Conservation (phyloP, 1,140 invertebrate species). For the Nasonia vitripennis region DNA sequence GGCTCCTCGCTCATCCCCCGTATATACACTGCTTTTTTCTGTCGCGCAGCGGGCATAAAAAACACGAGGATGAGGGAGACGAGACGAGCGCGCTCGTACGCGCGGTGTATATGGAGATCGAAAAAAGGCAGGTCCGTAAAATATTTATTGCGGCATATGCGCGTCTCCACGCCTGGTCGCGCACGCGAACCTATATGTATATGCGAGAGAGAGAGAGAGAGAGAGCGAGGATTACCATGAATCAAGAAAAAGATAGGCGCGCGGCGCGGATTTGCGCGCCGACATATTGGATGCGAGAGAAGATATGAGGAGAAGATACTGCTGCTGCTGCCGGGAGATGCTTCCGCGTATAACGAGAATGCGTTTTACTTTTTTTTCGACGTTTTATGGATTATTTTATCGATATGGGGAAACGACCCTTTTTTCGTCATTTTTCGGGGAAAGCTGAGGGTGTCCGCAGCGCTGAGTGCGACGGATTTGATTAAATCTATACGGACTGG, state of each 20-base stretch:
- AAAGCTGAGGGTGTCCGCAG: background rate
- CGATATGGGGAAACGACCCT: conserved; percentile 37
- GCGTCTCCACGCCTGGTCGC: conserved; percentile 48
- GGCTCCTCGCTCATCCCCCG: conserved; percentile 41
- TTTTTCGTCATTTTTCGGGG: background rate
- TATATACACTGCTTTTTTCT: conserved; percentile 41
- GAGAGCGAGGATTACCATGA: conserved; percentile 63
- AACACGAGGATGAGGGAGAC: conserved; percentile 40
- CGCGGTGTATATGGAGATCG: conserved; percentile 32
- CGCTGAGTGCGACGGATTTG: background rate
- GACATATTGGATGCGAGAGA: conserved; percentile 48
- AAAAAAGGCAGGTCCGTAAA: conserved; percentile 61
- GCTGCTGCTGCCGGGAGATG: conserved; percentile 17
- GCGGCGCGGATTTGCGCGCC: conserved; percentile 62
- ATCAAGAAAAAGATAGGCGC: conserved; percentile 67
- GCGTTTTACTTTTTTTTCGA: conserved; percentile 1
- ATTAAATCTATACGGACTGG: conserved; percentile 44
- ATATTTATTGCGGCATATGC: conserved; percentile 70
- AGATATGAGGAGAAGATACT: conserved; percentile 42
- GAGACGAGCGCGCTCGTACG: background rate
- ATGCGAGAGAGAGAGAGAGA: background rate
- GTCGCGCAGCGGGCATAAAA: conserved; percentile 46
- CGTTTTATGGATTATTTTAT: conserved; percentile 50
- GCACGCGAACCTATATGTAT: conserved; percentile 29
- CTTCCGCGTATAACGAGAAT: conserved; percentile 46